Percentiles rank a stretch among this genome's conserved stretches.
These are phyloP conservation scores for Gnathonemus echidnorhynchus DNA, from an alignment of 2,113 vertebrate species.

Conservation along the genomic window DNA sequence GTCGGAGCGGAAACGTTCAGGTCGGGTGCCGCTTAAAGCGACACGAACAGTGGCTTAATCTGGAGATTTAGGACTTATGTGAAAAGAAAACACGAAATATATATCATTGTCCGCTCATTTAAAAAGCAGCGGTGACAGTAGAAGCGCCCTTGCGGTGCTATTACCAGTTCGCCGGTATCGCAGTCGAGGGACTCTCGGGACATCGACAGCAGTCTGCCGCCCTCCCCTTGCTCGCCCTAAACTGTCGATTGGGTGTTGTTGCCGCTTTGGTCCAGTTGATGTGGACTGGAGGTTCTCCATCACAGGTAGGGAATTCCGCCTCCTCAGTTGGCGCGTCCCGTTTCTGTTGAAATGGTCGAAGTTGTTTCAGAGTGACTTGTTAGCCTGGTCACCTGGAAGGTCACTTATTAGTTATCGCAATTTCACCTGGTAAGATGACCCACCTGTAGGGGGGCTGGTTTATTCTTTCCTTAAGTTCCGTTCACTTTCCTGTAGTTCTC, in stretches of 20 bases:
- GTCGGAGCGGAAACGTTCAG: conserved; percentile 49
- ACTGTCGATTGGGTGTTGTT: background rate
- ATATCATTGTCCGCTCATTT: conserved; percentile 9
- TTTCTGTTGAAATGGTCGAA: background rate
- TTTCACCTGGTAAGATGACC: background rate
- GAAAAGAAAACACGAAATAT: background rate
- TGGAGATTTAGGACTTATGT: background rate
- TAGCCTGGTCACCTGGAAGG: background rate
- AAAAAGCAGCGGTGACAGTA: background rate
- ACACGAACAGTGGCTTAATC: background rate
- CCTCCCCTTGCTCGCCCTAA: conserved; percentile 28
- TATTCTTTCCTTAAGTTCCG: background rate
- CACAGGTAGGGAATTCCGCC: conserved; percentile 44
- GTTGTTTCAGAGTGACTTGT: background rate
- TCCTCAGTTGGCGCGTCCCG: background rate
- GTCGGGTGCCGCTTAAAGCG: background rate
- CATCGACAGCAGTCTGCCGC: conserved; percentile 36
- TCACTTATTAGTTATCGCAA: background rate
- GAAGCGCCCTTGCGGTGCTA: background rate
- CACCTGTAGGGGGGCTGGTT: background rate
- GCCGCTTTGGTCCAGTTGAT: conserved; percentile 41
- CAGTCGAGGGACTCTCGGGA: conserved; percentile 20
- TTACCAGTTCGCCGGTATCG: conserved; percentile 44
- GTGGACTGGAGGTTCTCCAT: conserved; percentile 37
- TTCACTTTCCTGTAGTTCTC: background rate